phyloP scores from a whole-genome alignment of 2,888 invertebrate genomes.

The Platycheirus rosarum region DNA sequence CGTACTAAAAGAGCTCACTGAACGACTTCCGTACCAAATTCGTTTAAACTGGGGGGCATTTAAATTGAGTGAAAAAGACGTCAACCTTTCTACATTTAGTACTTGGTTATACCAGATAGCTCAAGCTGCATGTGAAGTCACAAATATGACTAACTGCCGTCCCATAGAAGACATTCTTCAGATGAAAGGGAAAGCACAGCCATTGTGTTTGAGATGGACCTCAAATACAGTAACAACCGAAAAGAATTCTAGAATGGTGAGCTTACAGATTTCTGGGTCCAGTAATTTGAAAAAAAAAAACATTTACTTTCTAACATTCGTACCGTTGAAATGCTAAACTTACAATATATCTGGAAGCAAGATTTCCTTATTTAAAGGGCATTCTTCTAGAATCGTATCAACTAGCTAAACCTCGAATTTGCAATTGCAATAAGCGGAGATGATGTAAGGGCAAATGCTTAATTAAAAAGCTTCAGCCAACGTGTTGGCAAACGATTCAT shows the following conservation, averaged over 20 bases:
- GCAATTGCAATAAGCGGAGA: no score
- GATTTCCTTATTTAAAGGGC: background rate
- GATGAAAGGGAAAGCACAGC: background rate
- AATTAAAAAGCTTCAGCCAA: no score
- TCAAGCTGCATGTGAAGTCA: conserved; percentile 11
- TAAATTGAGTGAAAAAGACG: background rate
- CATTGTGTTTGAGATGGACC: conserved; percentile 21
- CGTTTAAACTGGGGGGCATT: conserved; percentile 1
- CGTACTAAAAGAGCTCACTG: background rate
- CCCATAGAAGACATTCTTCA: background rate
- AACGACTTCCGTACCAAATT: conserved; percentile 15
- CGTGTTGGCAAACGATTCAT: background rate
- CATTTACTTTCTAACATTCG: background rate
- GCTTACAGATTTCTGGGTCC: background rate
- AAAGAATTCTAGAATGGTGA: background rate
- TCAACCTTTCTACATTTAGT: conserved; percentile 10
- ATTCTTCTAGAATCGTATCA: background rate
- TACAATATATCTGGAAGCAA: background rate
- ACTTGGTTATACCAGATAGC: background rate
- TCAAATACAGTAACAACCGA: background rate
- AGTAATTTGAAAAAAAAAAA: background rate
- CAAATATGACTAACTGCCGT: background rate
- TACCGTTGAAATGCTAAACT: background rate
- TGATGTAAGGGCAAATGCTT: no score
- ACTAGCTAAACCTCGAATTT: background rate